Percentiles rank a stretch among this genome's conserved stretches.
phyloP scores from a whole-genome alignment of 2,113 vertebrate genomes.

The Oophaga pumilio region DNA sequence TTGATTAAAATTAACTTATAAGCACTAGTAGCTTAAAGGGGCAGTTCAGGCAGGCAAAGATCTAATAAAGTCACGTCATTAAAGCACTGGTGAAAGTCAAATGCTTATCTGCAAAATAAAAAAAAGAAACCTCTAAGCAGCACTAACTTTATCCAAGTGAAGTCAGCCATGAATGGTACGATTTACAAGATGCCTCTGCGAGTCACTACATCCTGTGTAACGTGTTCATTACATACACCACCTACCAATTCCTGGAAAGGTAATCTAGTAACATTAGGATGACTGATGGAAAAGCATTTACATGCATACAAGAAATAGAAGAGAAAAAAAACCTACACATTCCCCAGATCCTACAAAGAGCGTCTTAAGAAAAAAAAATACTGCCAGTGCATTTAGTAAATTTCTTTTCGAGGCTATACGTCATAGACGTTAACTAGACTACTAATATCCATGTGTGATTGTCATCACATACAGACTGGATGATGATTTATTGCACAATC shows the following conservation, averaged over 20 bases:
- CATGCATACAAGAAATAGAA: neutral
- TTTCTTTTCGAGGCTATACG: neutral
- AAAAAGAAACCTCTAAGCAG: neutral
- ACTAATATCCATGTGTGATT: neutral
- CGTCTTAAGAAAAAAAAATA: neutral
- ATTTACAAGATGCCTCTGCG: neutral
- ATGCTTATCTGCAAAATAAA: neutral
- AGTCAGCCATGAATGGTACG: neutral
- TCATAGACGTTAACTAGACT: neutral
- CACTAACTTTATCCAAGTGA: neutral
- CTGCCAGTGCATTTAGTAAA: too few species aligned
- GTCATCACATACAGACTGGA: neutral
- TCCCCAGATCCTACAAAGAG: neutral
- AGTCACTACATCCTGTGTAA: conserved; percentile 15
- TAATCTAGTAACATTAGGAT: neutral
- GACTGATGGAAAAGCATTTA: neutral
- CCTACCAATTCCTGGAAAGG: neutral
- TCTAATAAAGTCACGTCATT: neutral
- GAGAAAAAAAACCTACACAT: neutral
- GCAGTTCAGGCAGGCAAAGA: too few species aligned
- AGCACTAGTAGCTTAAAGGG: too few species aligned
- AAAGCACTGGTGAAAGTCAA: neutral
- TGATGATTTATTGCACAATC: conserved; percentile 10
- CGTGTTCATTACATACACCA: neutral
- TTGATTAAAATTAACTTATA: too few species aligned